These are phyloP conservation scores for Paramormyrops kingsleyae DNA, from an alignment of 2,113 vertebrate species.

Conservation along the genomic window DNA sequence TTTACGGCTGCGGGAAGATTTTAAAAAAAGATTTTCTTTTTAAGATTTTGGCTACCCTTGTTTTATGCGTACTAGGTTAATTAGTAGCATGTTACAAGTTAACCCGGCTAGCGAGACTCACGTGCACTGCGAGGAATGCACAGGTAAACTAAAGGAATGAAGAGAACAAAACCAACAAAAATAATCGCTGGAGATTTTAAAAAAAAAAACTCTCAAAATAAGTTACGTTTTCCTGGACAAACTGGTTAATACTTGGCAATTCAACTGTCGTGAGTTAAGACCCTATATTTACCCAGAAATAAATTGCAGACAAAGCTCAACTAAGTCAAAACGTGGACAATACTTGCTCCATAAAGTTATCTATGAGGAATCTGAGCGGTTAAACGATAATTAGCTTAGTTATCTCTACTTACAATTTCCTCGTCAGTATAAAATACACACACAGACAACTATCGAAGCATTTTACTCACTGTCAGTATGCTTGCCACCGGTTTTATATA, in stretches of 20 bases:
- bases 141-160: background rate
- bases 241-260: background rate
- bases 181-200: background rate
- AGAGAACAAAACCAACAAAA: too few relatives aligned
- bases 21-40: background rate
- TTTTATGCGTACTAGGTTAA: background rate
- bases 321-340: background rate
- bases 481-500: background rate
- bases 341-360: background rate
- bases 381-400: background rate
- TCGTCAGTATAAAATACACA: background rate
- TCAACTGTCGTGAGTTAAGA: background rate
- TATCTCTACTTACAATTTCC: background rate
- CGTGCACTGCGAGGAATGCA: background rate
- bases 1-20: background rate
- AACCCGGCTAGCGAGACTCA: background rate
- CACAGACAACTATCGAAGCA: background rate
- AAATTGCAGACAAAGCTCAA: background rate
- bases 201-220: background rate
- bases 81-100: background rate
- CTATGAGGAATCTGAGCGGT: background rate
- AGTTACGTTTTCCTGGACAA: background rate
- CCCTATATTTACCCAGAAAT: background rate
- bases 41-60: background rate
- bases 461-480: slow-evolving; percentile 18